A percentile compares a stretch with the other conserved stretches of the same genome.
phyloP scores from a whole-genome alignment of 2,888 invertebrate species.

The Himalopsyche tibetana region DNA sequence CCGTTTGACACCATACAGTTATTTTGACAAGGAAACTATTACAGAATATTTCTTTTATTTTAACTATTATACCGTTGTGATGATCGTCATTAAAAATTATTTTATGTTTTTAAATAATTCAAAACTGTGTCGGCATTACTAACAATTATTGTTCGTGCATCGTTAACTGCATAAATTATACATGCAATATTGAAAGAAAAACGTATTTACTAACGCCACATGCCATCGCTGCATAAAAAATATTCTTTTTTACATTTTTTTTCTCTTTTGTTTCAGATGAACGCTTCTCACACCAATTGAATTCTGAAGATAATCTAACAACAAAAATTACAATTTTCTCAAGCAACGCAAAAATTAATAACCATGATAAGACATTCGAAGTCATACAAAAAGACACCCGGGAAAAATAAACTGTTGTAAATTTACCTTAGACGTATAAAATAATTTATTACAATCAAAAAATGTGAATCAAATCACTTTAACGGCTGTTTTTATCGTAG shows the following conservation, averaged over 20 bases:
- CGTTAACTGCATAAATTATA: too few relatives aligned
- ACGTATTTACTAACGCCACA: too few relatives aligned
- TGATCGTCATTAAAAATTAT: too few relatives aligned
- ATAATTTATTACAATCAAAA: neutral
- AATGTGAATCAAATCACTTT: slow-evolving; percentile 34
- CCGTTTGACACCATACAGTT: too few relatives aligned
- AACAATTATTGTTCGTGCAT: too few relatives aligned
- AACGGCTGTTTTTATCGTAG: slow-evolving; percentile 8
- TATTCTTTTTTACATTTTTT: neutral
- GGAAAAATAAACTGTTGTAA: neutral
- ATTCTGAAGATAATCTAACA: neutral
- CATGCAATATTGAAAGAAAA: too few relatives aligned
- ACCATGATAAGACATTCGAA: slow-evolving; percentile 17
- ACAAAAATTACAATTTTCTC: neutral
- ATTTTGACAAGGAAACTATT: too few relatives aligned
- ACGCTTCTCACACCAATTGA: neutral
- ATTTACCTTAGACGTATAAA: neutral
- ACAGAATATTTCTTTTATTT: too few relatives aligned
- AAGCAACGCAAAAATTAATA: neutral
- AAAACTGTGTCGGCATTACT: too few relatives aligned
- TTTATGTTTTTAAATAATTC: too few relatives aligned
- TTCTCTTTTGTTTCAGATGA: slow-evolving; percentile 5
- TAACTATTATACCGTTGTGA: too few relatives aligned
- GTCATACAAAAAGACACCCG: neutral
- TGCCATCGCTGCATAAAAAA: too few relatives aligned